Percentiles rank a stretch among this genome's conserved stretches.
Evolutionary conservation across 2,797 vertebrate species (phyloP).

Genomic region (Coendou prehensilis): DNA sequence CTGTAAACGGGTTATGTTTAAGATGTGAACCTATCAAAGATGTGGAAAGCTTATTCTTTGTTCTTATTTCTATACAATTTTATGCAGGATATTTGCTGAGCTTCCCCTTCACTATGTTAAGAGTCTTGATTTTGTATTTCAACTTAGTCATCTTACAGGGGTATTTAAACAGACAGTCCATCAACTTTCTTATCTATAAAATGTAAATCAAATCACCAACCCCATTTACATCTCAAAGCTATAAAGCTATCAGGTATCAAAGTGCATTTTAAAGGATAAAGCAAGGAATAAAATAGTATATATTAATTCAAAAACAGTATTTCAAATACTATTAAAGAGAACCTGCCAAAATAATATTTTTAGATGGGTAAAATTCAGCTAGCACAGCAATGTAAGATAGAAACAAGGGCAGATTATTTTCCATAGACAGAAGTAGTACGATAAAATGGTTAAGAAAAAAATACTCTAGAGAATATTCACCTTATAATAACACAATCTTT

Average conservation of each 20-base stretch:
- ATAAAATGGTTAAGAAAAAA: conserved; percentile 39
- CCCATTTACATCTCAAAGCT: neutral
- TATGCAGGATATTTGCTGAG: neutral
- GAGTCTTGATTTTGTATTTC: conserved; percentile 36
- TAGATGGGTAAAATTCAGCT: neutral
- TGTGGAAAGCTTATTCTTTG: neutral
- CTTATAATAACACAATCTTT: conserved; percentile 30
- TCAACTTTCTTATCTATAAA: conserved; percentile 47
- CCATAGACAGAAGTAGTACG: neutral
- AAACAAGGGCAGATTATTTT: neutral
- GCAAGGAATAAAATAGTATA: neutral
- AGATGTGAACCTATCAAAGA: neutral
- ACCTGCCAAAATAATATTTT: neutral
- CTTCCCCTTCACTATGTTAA: neutral
- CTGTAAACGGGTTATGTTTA: neutral
- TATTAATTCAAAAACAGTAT: conserved; percentile 26
- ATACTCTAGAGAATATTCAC: conserved; percentile 24
- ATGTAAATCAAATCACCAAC: conserved; percentile 45
- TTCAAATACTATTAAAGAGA: conserved; percentile 27
- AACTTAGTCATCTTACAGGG: neutral
- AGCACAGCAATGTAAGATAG: neutral
- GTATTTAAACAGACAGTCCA: neutral
- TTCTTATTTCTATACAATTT: neutral
- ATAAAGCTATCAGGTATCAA: neutral
- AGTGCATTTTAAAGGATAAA: conserved; percentile 32